These are phyloP conservation scores for Pinna nobilis DNA, from an alignment of 1,140 invertebrate species.

Conservation along the genomic window DNA sequence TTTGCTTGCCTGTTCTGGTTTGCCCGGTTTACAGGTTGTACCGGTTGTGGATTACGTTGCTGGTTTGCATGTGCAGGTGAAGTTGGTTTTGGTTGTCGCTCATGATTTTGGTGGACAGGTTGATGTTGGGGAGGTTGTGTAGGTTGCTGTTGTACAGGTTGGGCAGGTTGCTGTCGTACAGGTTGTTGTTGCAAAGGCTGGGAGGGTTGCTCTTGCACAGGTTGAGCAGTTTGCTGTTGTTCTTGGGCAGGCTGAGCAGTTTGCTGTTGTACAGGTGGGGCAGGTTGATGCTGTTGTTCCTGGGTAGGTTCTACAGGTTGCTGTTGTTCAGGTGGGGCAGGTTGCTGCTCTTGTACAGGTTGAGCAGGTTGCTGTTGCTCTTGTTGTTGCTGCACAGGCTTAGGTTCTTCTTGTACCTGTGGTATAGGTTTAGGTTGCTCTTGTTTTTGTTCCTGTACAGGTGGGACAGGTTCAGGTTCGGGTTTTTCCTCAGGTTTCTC, in stretches of 20 bases:
- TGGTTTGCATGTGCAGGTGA: too few species aligned
- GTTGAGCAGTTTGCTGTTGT: not conserved
- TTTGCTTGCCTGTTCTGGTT: too few species aligned
- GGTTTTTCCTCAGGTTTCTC: not conserved
- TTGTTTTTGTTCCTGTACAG: too few species aligned
- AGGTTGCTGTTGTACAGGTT: not conserved
- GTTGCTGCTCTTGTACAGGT: not conserved
- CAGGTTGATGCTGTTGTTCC: not conserved
- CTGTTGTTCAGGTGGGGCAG: not conserved
- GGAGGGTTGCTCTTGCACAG: not conserved
- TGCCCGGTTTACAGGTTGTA: too few species aligned
- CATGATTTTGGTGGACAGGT: not conserved
- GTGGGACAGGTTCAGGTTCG: not conserved
- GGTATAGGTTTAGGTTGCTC: too few species aligned
- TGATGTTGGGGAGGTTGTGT: not conserved
- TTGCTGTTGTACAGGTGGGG: too few species aligned
- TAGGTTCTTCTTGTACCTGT: too few species aligned
- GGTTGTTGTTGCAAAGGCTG: not conserved
- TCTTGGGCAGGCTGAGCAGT: too few species aligned
- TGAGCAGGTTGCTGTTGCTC: not conserved
- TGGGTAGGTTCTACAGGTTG: not conserved
- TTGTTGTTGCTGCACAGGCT: not conserved
- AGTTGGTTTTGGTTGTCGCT: too few species aligned
- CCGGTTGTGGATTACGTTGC: too few species aligned
- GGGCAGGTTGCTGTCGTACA: not conserved